Evolutionary conservation across 2,888 invertebrate genomes (phyloP), one percentile per base, ranked within the genome.

Genomic region (Drosophila greeni): DNA sequence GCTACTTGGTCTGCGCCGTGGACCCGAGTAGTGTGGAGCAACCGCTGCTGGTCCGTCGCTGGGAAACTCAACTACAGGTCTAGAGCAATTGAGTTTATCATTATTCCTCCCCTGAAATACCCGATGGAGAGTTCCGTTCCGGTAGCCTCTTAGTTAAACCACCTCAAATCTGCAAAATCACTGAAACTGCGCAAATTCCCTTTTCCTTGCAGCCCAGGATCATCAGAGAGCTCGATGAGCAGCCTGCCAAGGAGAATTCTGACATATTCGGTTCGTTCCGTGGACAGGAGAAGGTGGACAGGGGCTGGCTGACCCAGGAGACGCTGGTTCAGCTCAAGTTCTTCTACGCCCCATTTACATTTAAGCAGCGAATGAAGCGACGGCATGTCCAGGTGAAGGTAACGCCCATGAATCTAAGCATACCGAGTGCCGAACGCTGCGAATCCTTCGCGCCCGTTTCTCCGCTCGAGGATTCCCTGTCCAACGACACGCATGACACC

Each of bases 271-370:
- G 95, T 47, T 66, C 45, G 16, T 51, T 72, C 2, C 90, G 91
- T 76, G 91, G 91, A 82, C 90, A 91, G 84, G 88, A 89, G 70
- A 91, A 91, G 73, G 89, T 95, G 14, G 94, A 93, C 83, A 91
- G 92, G 73, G 97, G 97, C 14, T 97, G 97, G 97, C 90, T 97
- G 29, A 95, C 94, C 37, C 91, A 92, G 69, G 95, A 95, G 86
- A 93, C 94, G n/a, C 90, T 95, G 56, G 90, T 97, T 47, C 96
- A 97, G 87, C 91, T 97, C 66, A 95, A 96, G 87, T 91, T 96
- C 82, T 92, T 93, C 79, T 94, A 94, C 82, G 93, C 94, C 82
- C 94, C 96, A 2, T 91, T 97, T 60, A 93, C 92, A 72, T 90
- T 96, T 53, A 94, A 94, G 82, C 92, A 92, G 76, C 92, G 93